phyloP scores from a whole-genome alignment of 1,140 invertebrate genomes.

The Carposina sasakii region DNA sequence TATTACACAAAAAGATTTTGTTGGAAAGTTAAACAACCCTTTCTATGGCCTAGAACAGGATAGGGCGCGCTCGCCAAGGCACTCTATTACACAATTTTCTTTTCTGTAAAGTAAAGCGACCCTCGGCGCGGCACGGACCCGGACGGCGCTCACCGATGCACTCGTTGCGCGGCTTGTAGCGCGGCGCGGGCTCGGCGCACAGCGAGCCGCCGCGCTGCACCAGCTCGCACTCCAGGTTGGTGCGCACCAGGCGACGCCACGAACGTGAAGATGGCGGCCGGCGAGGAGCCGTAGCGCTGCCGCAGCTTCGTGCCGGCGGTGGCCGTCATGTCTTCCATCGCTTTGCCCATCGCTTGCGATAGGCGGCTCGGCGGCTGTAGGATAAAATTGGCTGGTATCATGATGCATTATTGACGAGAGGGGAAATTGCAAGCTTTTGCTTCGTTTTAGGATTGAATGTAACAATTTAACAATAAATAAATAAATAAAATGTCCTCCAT shows the following conservation, averaged over 20 bases:
- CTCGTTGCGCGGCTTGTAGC: conserved; percentile 85
- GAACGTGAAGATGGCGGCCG: conserved; percentile 88
- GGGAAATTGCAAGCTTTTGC: too few relatives aligned
- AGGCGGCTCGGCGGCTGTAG: conserved; percentile 77
- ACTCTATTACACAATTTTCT: too few relatives aligned
- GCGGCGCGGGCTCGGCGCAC: conserved; percentile 63
- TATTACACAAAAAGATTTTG: conserved; percentile 26
- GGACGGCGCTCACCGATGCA: conserved; percentile 84
- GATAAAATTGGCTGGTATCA: too few relatives aligned
- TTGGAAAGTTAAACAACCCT: too few relatives aligned
- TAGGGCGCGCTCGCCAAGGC: too few relatives aligned
- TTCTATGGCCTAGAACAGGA: too few relatives aligned
- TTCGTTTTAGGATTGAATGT: too few relatives aligned
- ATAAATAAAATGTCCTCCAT: conserved; percentile 87
- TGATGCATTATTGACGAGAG: too few relatives aligned
- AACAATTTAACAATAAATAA: too few relatives aligned
- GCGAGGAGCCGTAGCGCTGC: conserved; percentile 74
- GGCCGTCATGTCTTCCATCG: conserved; percentile 95
- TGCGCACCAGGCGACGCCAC: conserved; percentile 92
- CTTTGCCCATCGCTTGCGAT: conserved; percentile 85
- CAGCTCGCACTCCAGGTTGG: conserved; percentile 94
- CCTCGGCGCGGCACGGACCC: too few relatives aligned
- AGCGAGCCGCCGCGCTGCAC: conserved; percentile 88
- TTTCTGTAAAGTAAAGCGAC: too few relatives aligned
- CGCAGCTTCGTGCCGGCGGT: conserved; percentile 76